These are phyloP conservation scores for Nasonovia ribisnigri DNA, from an alignment of 2,888 invertebrate genomes.

Conservation along the genomic window DNA sequence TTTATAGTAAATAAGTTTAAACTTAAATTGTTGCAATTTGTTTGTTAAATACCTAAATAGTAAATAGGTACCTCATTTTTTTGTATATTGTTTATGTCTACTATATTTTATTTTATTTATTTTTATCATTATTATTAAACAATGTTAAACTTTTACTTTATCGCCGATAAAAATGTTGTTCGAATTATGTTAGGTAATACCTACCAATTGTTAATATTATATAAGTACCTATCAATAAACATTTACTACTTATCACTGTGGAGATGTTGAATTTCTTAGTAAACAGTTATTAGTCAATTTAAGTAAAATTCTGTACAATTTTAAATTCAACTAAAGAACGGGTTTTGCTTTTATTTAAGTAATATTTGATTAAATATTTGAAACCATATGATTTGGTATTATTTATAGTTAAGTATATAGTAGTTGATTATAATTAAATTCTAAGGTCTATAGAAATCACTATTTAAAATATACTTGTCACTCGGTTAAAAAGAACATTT, in stretches of 20 bases:
- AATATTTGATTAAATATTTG: background rate
- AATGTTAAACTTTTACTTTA: conserved; percentile 3
- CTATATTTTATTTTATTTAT: background rate
- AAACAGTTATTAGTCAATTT: background rate
- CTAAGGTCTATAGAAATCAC: background rate
- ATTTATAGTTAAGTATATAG: background rate
- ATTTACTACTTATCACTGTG: background rate
- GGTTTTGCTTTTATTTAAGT: background rate
- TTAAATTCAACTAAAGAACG: background rate
- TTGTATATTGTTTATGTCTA: background rate
- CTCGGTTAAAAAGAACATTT: background rate
- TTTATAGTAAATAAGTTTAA: background rate
- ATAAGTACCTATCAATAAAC: background rate
- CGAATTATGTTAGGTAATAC: background rate
- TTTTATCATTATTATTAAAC: background rate
- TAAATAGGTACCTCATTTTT: too few species aligned
- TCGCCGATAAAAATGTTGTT: background rate
- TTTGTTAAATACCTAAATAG: background rate
- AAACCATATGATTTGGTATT: background rate
- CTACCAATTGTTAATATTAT: background rate
- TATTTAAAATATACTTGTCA: background rate
- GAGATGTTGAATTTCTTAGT: background rate
- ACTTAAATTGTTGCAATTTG: background rate
- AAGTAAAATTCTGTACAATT: background rate
- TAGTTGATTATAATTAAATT: background rate